phyloP scores from a whole-genome alignment of 2,888 invertebrate species.

The Encarsia formosa region DNA sequence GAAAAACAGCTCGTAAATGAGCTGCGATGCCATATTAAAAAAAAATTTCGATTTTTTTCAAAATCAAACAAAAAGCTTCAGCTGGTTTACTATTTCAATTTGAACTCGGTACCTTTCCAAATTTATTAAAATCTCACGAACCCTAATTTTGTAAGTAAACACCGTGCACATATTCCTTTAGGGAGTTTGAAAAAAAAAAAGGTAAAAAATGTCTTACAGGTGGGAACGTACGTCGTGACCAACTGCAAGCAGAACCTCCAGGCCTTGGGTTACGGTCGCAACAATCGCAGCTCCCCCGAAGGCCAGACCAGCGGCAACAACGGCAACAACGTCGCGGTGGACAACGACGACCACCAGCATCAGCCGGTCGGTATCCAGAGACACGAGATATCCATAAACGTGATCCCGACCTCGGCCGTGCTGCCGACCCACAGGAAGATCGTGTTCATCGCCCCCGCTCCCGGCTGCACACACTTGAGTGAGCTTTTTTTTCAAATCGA shows the following conservation, averaged over 20 bases:
- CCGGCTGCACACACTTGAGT: slow-evolving; percentile 42
- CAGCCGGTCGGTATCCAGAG: not conserved
- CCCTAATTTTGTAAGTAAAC: too few species aligned
- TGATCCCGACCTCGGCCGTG: slow-evolving; percentile 42
- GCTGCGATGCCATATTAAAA: too few species aligned
- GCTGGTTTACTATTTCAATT: too few species aligned
- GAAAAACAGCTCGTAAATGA: too few species aligned
- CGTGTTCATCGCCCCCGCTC: slow-evolving; percentile 41
- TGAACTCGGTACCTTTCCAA: too few species aligned
- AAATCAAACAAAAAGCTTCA: too few species aligned
- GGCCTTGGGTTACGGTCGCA: slow-evolving; percentile 13
- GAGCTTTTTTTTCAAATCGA: too few species aligned
- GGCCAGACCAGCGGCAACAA: not conserved
- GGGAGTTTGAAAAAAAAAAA: too few species aligned
- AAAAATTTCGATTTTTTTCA: too few species aligned
- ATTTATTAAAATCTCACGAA: too few species aligned
- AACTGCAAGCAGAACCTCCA: slow-evolving; percentile 26
- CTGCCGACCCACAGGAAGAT: slow-evolving; percentile 43
- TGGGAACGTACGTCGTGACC: slow-evolving; percentile 25
- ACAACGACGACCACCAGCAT: not conserved
- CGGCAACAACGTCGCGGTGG: not conserved
- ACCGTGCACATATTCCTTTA: too few species aligned
- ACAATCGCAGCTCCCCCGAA: slow-evolving; percentile 14
- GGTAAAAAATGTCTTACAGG: slow-evolving; percentile 8
- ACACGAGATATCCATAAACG: slow-evolving; percentile 44